Percentiles rank a stretch among this genome's conserved stretches.
Evolutionary conservation across 2,113 vertebrate genomes (phyloP).

Genomic region (Lophochroa leadbeateri): DNA sequence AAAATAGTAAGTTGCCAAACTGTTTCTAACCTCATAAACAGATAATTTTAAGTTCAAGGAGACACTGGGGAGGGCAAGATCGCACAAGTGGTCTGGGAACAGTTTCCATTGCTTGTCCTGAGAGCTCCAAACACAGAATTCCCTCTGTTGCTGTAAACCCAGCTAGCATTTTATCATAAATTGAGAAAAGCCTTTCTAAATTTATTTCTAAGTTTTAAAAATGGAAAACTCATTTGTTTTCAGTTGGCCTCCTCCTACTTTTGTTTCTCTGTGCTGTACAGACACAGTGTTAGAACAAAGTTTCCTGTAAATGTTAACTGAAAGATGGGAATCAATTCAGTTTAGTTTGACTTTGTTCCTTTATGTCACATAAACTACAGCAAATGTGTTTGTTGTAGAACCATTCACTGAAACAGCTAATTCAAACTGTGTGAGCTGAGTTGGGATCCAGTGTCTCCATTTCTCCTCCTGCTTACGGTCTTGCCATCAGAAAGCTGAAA

Average conservation of each 20-base stretch:
- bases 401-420: rapidly evolving
- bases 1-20: slow-evolving; percentile 7
- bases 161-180: not conserved
- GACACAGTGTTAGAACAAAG: rapidly evolving
- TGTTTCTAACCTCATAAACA: slow-evolving; percentile 6
- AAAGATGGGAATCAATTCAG: not conserved
- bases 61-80: not conserved
- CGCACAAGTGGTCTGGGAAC: not conserved
- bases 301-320: not conserved
- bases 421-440: not conserved
- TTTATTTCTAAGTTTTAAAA: not conserved
- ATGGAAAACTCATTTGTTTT: not conserved
- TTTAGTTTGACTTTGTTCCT: not conserved
- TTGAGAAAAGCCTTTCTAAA: not conserved
- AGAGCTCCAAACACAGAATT: not conserved
- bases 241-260: not conserved
- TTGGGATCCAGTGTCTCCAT: not conserved
- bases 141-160: not conserved
- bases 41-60: slow-evolving; percentile 3
- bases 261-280: not conserved
- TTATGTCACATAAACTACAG: not conserved
- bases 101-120: not conserved
- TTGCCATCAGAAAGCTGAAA: not conserved
- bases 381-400: not conserved
- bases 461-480: rapidly evolving